These are phyloP conservation scores for Podarcis siculus DNA, from an alignment of 2,797 vertebrate species.

Conservation along the genomic window DNA sequence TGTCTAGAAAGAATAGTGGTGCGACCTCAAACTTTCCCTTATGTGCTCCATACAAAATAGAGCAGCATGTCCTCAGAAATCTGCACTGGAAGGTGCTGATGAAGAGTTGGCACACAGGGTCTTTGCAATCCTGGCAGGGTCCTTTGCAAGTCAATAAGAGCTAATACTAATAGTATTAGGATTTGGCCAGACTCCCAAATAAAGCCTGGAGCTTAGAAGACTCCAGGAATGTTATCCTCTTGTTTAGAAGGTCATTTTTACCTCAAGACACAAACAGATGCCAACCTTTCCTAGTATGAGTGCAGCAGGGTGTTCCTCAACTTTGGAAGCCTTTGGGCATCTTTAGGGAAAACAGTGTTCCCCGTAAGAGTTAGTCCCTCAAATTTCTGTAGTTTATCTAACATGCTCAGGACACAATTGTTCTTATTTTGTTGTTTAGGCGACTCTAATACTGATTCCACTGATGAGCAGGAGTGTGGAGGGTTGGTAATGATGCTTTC, in stretches of 20 bases:
- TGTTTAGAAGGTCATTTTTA: constrained; percentile 7
- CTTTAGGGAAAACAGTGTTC: neutral
- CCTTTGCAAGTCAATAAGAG: neutral
- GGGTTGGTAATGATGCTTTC: neutral
- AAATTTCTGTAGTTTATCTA: neutral
- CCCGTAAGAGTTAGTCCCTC: neutral
- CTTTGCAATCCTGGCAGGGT: constrained; percentile 6
- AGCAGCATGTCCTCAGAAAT: constrained; percentile 46
- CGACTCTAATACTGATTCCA: neutral
- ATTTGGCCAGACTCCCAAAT: constrained; percentile 18
- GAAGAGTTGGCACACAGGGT: constrained; percentile 25
- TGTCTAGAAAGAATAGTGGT: neutral
- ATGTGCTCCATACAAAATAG: neutral
- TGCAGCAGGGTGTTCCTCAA: neutral
- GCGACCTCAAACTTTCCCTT: neutral
- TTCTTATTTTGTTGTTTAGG: neutral
- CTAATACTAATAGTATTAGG: neutral
- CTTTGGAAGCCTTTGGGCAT: neutral
- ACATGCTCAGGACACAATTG: neutral
- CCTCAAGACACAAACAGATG: neutral
- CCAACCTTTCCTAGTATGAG: neutral
- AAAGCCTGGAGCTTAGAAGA: neutral
- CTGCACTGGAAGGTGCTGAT: neutral
- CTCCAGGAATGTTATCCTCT: neutral
- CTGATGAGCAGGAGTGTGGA: neutral